These are phyloP conservation scores for Bryconaethiops microstoma DNA, from an alignment of 2,797 vertebrate species.

Conservation along the genomic window DNA sequence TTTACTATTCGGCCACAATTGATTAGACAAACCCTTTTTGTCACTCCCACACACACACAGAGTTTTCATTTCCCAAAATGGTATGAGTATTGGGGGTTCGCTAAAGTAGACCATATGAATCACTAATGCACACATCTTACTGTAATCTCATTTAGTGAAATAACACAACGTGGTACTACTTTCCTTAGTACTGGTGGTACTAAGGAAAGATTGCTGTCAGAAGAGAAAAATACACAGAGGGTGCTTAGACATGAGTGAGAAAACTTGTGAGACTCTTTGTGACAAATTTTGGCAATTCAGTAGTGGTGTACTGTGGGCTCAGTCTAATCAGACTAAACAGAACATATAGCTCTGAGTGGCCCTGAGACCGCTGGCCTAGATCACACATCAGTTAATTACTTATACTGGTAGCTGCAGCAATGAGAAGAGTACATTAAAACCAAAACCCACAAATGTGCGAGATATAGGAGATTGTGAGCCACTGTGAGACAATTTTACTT, in stretches of 20 bases:
- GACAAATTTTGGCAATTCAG: conserved; percentile 19
- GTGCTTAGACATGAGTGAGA: conserved; percentile 19
- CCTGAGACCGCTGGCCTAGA: not conserved
- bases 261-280: conserved; percentile 22
- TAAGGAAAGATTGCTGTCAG: no score
- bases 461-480: not conserved
- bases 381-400: not conserved
- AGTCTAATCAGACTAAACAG: not conserved
- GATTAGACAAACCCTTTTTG: not conserved
- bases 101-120: not conserved
- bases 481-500: not conserved
- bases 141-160: not conserved
- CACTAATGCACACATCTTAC: not conserved
- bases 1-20: no score
- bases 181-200: not conserved
- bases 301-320: not conserved
- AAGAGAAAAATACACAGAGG: not conserved
- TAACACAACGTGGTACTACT: not conserved
- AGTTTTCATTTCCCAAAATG: not conserved
- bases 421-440: not conserved
- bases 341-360: not conserved
- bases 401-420: not conserved
- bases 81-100: not conserved
- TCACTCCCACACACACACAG: not conserved
- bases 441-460: not conserved